Conservation (phyloP, 23 tunicate species). For the Aplidium turbinatum region DNA sequence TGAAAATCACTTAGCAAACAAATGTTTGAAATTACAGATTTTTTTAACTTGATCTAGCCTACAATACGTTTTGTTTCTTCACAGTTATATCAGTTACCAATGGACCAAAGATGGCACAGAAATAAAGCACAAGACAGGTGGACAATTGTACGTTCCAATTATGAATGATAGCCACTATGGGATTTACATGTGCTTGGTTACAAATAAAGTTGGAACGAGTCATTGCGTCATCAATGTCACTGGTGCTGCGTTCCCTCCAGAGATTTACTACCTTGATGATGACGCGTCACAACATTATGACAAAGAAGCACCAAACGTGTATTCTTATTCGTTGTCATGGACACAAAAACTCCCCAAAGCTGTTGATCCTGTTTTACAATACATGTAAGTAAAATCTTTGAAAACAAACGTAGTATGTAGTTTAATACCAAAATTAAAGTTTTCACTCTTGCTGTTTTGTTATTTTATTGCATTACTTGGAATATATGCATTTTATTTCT, state of each 20-base stretch:
- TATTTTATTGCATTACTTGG: too few relatives aligned
- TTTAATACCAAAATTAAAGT: too few relatives aligned
- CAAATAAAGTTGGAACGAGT: conserved; percentile 48
- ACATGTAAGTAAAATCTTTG: too few relatives aligned
- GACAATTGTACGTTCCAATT: conserved; percentile 8
- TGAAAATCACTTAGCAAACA: too few relatives aligned
- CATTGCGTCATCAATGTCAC: conserved; percentile 65
- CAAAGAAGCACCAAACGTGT: background rate
- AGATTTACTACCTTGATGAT: conserved; percentile 40
- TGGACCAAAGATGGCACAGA: conserved; percentile 52
- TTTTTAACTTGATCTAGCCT: too few relatives aligned
- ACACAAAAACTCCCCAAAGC: conserved; percentile 70
- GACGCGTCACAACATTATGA: background rate
- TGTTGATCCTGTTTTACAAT: conserved; percentile 52
- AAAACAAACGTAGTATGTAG: too few relatives aligned
- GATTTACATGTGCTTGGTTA: conserved; percentile 56
- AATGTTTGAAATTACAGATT: too few relatives aligned
- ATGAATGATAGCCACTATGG: conserved; percentile 37
- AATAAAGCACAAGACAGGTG: background rate
- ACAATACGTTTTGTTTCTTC: too few relatives aligned
- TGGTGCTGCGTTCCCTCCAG: conserved; percentile 63
- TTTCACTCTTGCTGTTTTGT: too few relatives aligned
- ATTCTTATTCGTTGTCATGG: conserved; percentile 57
- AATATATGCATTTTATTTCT: too few relatives aligned
- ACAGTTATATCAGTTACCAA: conserved; percentile 16